phyloP scores from a whole-genome alignment of 2,797 vertebrate species.

The Podarcis lilfordi region DNA sequence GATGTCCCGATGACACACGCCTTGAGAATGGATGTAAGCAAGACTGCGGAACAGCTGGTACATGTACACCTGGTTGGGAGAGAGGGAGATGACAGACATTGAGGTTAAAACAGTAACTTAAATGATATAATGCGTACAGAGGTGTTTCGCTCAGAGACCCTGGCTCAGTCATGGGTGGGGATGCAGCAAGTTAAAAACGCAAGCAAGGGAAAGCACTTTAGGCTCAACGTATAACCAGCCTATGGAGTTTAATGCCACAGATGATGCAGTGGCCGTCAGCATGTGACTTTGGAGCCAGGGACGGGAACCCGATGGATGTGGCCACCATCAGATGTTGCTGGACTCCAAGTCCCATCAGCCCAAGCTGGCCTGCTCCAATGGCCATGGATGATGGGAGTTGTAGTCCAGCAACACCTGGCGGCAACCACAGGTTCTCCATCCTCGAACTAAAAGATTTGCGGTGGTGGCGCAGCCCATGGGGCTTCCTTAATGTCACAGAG shows the following conservation, averaged over 20 bases:
- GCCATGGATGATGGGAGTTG: neutral
- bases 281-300: neutral
- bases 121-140: too few species aligned
- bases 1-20: constrained; percentile 95
- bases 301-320: neutral
- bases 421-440: neutral
- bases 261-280: neutral
- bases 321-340: neutral
- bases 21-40: constrained; percentile 98
- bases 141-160: too few species aligned
- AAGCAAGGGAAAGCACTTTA: neutral
- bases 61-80: constrained; percentile 86
- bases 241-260: neutral
- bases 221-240: too few species aligned
- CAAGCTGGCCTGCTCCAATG: neutral
- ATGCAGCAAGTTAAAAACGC: neutral
- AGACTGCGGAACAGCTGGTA: constrained; percentile 95
- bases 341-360: neutral
- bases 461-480: neutral
- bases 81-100: neutral
- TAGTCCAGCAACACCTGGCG: neutral
- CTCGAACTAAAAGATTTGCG: neutral
- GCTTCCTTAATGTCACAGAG: neutral
- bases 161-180: too few species aligned
- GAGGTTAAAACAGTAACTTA: neutral